Percentiles rank a stretch among this genome's conserved stretches.
phyloP scores from a whole-genome alignment of 2,113 vertebrate genomes.

The Leucopsar rothschildi region DNA sequence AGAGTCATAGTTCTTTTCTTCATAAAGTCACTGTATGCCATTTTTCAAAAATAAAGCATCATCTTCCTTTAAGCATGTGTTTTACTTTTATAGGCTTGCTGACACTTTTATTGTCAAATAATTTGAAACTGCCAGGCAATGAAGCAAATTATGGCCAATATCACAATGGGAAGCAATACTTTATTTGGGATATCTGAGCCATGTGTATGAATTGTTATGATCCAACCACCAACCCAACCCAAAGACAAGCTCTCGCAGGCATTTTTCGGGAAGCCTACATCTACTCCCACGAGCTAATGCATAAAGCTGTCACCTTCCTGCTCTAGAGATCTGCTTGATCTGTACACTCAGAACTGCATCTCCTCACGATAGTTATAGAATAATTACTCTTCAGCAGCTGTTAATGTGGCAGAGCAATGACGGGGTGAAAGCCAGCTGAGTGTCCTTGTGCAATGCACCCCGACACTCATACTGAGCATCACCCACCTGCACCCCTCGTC shows the following conservation, averaged over 20 bases:
- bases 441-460: rapidly evolving
- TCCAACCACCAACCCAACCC: conserved; percentile 18
- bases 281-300: background rate
- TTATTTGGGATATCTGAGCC: conserved; percentile 37
- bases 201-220: background rate
- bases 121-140: conserved; percentile 55
- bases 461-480: rapidly evolving
- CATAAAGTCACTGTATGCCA: background rate
- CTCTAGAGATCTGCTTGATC: background rate
- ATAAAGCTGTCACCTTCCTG: conserved; percentile 4
- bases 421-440: background rate
- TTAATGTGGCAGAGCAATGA: rapidly evolving
- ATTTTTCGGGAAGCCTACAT: background rate
- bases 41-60: conserved; percentile 10
- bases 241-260: conserved; percentile 43
- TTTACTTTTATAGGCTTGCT: conserved; percentile 51
- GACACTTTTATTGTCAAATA: conserved; percentile 62
- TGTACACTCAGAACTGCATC: background rate
- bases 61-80: conserved; percentile 37
- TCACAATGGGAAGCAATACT: conserved; percentile 46
- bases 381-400: background rate
- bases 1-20: background rate
- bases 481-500: rapidly evolving
- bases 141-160: conserved; percentile 47
- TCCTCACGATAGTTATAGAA: background rate